phyloP scores from a whole-genome alignment of 2,113 vertebrate genomes.

The Silurus asotus region DNA sequence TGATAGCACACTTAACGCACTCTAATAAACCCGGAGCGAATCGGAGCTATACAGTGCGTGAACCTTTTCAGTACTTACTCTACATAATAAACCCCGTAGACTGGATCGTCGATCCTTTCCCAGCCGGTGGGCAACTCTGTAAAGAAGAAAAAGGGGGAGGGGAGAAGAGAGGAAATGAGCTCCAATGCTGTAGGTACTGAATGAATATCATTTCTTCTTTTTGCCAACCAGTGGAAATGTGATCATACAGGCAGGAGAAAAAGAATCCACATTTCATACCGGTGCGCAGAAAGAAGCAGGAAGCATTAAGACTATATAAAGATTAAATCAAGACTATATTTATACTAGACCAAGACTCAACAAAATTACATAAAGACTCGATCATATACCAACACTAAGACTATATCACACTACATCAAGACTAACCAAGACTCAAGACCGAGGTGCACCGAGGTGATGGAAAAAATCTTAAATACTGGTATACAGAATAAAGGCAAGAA shows the following conservation, averaged over 20 bases:
- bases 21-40: slow-evolving; percentile 57
- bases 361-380: too few species aligned
- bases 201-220: slow-evolving; percentile 1
- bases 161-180: slow-evolving; percentile 37
- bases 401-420: too few species aligned
- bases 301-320: background rate
- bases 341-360: too few species aligned
- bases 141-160: slow-evolving; percentile 50
- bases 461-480: too few species aligned
- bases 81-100: slow-evolving; percentile 99
- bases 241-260: background rate
- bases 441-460: too few species aligned
- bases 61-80: slow-evolving; percentile 84
- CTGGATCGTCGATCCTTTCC: slow-evolving; percentile 99
- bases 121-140: slow-evolving; percentile 95
- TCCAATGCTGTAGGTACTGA: background rate
- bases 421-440: too few species aligned
- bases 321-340: background rate
- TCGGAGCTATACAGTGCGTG: slow-evolving; percentile 1
- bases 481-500: too few species aligned
- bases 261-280: background rate
- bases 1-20: slow-evolving; percentile 27
- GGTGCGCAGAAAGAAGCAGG: too few species aligned
- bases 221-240: background rate
- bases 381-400: too few species aligned